Percentiles rank a stretch among this genome's conserved stretches.
Conservation (phyloP, 2,888 invertebrate species). For the Limenitis camilla region DNA sequence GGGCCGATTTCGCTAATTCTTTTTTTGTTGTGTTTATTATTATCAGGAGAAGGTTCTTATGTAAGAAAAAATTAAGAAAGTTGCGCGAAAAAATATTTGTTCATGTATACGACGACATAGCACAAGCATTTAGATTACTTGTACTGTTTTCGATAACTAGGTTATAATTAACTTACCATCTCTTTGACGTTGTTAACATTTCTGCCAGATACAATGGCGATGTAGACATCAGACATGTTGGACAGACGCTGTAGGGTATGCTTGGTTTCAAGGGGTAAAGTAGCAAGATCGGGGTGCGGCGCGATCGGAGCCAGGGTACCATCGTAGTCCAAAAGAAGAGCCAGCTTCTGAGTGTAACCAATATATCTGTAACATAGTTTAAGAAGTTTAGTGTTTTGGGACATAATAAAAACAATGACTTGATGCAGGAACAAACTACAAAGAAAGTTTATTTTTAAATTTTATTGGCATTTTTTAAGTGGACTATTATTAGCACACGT, state of each 20-base stretch:
- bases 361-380: constrained; percentile 77
- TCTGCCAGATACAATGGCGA: constrained; percentile 89
- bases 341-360: constrained; percentile 88
- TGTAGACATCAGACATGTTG: constrained; percentile 89
- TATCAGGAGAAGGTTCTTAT: no score
- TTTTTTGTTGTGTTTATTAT: no score
- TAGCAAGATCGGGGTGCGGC: constrained; percentile 92
- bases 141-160: not conserved
- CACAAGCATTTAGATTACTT: no score
- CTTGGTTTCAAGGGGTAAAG: constrained; percentile 87
- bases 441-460: no score
- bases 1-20: no score
- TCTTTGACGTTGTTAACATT: constrained; percentile 91
- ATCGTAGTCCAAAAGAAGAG: constrained; percentile 88
- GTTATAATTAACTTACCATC: constrained; percentile 75
- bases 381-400: not conserved
- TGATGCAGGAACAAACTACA: no score
- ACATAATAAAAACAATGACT: no score
- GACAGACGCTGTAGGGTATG: constrained; percentile 87
- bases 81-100: no score
- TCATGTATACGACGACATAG: no score
- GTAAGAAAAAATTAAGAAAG: no score
- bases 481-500: no score
- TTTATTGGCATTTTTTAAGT: no score
- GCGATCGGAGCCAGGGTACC: constrained; percentile 92